Evolutionary conservation across 2,113 vertebrate species (phyloP), one percentile per base, ranked within the genome.

Genomic region (Atractosteus spatula): DNA sequence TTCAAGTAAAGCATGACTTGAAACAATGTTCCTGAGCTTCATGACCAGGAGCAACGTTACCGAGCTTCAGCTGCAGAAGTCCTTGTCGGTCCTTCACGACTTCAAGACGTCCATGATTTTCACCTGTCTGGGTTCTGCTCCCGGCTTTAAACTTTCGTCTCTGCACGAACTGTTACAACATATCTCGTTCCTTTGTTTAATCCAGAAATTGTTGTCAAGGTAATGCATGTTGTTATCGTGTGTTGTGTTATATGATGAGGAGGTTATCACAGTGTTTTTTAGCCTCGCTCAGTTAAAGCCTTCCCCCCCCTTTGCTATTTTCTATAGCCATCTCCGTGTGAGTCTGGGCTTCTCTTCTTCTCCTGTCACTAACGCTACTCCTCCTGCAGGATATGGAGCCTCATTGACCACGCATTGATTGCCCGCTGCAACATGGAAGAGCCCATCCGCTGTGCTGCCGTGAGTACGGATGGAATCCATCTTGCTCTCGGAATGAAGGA

Each of bases 371-470:
- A 29, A 8, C 63, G 44, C 69, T 54, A 77, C 70, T 74, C 16
- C 76, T 0, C 69, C 77, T 77, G 73, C 71, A 99, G 97, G 81
- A 97, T 99, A 81, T 99, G 97, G 97, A 99, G 96, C 82, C 92
- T 99, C 29, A 94, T 97, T 73, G 97, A 99, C 82, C 97, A 99
- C 42, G 96, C 97, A 1, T 84, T 99, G 75, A 98, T 99, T 79
- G 97, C 96, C 68, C 95, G 97, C 56, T 99, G 97, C 85, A 99
- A 99, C 78, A 99, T 99, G 97, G 97, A 99, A 83, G 97, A 98
- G 63, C 95, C 97, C 0, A 95, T 99, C 71, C 96, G 97, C 79
- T 98, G 95, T 82, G 97, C 96, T 0, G 97, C 96, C 0, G 93
- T 99, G 11, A 99, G 96, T 80, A 94, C 91, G 0, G 97, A 99